Evolutionary conservation across 2,888 invertebrate species (phyloP), one percentile per base, ranked within the genome.

Genomic region (Sinodicranocentrus sp.): DNA sequence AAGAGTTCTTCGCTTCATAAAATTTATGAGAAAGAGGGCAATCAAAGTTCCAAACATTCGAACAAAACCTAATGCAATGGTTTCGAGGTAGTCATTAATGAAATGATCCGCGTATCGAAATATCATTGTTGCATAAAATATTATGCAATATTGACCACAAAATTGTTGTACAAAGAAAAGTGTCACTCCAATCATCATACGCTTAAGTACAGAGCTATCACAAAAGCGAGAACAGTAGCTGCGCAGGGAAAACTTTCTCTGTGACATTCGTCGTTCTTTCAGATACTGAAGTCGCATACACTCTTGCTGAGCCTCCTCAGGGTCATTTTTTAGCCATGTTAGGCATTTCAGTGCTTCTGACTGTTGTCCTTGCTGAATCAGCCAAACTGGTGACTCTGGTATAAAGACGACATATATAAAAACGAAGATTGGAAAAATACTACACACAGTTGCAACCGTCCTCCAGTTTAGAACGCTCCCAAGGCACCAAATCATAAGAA

Each of bases 301-400:
- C 48, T 88, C 88, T 67, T 88, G 86, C 44, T 88, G 86, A 1
- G 88, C 88, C 68, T 84, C 87, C 39, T 88, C 87, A 2, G 84
- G 44, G 17, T 86, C 84, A 61, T 87, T 86, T n/a, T 87, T 80
- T 0, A 89, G 79, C 89, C 89, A 89, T 0, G 85, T 82, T 6
- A 89, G 65, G 21, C 86, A 82, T 44, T 80, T 72, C 0, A 80
- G 21, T 2, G 85, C 85, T 57, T 85, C 84, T 17, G 84, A 82
- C 13, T 63, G 65, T 15, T 68, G 70, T n/a, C 82, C 80, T 26
- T 84, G 79, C 8, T 71, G 65, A 8, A 88, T 78, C 3, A 89
- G 72, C 89, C 89, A 89, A 1, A 88, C 88, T 21, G 89, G 89
- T 23, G 85, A 83, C 72, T 89, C 89, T 0, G 89, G 89, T 0